Evolutionary conservation across 2,113 vertebrate species (phyloP).

Genomic region (Pseudonaja textilis): DNA sequence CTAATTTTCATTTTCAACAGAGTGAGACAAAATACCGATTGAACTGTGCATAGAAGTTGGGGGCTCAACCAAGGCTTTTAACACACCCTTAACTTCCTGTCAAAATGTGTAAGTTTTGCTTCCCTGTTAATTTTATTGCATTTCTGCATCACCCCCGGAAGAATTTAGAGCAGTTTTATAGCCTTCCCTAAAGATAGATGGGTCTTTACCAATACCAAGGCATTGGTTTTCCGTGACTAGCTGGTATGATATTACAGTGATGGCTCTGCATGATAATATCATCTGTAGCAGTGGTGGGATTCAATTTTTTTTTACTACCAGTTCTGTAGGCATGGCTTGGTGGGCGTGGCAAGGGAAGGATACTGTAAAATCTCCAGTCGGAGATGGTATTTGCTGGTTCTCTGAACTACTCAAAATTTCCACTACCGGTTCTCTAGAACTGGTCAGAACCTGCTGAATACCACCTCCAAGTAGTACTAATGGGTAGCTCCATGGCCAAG

Average conservation of each 20-base stretch:
- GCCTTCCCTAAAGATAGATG: background rate
- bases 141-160: background rate
- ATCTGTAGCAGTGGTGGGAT: background rate
- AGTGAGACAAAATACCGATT: background rate
- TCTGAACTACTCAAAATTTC: too few relatives aligned
- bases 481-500: background rate
- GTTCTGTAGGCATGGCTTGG: too few relatives aligned
- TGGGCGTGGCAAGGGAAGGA: too few relatives aligned
- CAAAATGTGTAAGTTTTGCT: background rate
- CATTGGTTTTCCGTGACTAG: background rate
- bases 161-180: background rate
- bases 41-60: background rate
- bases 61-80: background rate
- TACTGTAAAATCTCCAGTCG: too few relatives aligned
- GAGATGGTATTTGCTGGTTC: too few relatives aligned
- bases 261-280: background rate
- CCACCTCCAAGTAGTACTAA: background rate
- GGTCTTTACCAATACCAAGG: background rate
- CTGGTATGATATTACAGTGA: background rate
- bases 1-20: slow-evolving; percentile 3
- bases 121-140: background rate
- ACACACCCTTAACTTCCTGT: background rate
- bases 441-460: too few relatives aligned
- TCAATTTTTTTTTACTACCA: too few relatives aligned
- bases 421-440: too few relatives aligned